Evolutionary conservation across 2,797 vertebrate genomes (phyloP).

Genomic region (Micropoecilia bifurca): DNA sequence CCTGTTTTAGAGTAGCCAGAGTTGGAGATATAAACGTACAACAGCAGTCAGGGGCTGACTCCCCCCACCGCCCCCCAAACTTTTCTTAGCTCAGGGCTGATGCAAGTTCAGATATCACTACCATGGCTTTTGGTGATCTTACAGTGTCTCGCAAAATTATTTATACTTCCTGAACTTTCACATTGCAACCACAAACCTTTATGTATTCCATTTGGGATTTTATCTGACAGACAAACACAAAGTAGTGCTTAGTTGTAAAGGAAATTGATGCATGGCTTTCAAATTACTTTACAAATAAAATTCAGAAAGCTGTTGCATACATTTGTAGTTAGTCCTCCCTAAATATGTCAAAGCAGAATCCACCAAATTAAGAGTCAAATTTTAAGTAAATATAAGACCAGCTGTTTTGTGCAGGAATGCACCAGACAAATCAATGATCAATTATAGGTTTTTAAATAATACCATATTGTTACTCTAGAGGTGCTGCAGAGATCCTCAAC

Average conservation of each 20-base stretch:
- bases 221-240: neutral
- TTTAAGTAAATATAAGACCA: neutral
- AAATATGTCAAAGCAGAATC: neutral
- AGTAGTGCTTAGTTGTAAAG: neutral
- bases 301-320: neutral
- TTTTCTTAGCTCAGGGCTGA: slow-evolving; percentile 46
- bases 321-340: neutral
- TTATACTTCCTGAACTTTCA: neutral
- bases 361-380: neutral
- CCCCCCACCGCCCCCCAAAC: slow-evolving; percentile 7
- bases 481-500: neutral
- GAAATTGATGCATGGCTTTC: neutral
- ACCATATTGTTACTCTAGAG: neutral
- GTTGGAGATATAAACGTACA: slow-evolving; percentile 65
- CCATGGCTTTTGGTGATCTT: slow-evolving; percentile 23
- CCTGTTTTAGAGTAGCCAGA: slow-evolving; percentile 64
- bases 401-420: neutral
- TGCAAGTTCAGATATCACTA: slow-evolving; percentile 42
- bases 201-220: neutral
- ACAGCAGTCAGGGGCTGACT: slow-evolving; percentile 47
- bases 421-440: neutral
- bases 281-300: slow-evolving; percentile 1
- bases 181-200: neutral
- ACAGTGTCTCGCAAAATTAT: neutral
- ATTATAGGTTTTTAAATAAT: neutral